Base-by-base conservation (phyloP, 1,140 invertebrate species). In the Ceratosolen solmsi region DNA sequence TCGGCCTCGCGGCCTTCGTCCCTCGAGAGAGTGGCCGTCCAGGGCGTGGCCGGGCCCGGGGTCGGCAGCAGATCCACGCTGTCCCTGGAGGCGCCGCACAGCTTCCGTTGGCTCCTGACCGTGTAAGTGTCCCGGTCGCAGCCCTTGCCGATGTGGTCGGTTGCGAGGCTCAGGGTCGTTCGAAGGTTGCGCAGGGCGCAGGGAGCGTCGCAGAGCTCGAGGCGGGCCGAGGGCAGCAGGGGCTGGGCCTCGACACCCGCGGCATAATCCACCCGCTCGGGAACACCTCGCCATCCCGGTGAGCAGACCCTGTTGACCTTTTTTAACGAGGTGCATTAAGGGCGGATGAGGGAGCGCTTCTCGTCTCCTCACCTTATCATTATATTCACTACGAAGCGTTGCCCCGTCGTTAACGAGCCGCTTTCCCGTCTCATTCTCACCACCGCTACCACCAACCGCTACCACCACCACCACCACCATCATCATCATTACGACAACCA, bases 101-200 rank as follows among this genome's bases (percentile, higher is more conserved):
- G 92, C 90, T 97, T 97, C n/a, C 96, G 92, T 91, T 98, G 97
- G 22, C 95, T 96, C 80, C 95, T 94, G 22, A 98, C 95, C 8
- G 96, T 95, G 88, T 98, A 98, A 0, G 97, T 98, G 89, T 98
- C 97, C 8, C 97, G 91, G 88, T 99, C 97, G 91, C 97, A 99
- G 60, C 97, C 97, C 89, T 95, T 95, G 63, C 97, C 97, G 84
- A 97, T 97, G 88, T 98, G 96, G 58, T 95, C 94, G 1, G 96
- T 97, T 20, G 94, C 94, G 76, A 98, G 90, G 25, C 94, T 94
- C 27, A 98, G 90, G 58, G 94, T 94, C 5, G 95, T 92, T 60
- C 94, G 92, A 2, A 96, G 91, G 75, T 93, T 93, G 27, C 93
- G 92, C 56, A 93, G 88, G 15, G 86, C 94, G 85, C 97, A 98